phyloP scores from a whole-genome alignment of 2,888 invertebrate genomes.

The Mythimna loreyi region DNA sequence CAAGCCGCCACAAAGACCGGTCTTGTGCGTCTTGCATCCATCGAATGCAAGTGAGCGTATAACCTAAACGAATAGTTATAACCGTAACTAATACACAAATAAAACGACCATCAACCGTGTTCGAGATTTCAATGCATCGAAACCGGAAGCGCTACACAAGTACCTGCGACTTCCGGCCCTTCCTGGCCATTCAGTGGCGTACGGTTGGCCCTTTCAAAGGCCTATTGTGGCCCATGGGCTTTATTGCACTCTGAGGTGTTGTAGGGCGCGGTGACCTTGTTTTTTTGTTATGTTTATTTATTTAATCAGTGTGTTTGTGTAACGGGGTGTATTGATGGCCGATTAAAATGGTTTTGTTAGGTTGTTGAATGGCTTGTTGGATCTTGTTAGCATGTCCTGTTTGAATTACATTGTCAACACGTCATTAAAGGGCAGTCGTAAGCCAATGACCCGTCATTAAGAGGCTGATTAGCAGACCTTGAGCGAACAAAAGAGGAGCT shows the following conservation, averaged over 20 bases:
- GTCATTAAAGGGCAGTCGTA: neutral
- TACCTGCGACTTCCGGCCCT: slow-evolving; percentile 77
- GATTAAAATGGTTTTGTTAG: slow-evolving; percentile 25
- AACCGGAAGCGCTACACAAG: slow-evolving; percentile 76
- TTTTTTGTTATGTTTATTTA: slow-evolving; percentile 44
- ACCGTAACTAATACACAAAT: slow-evolving; percentile 32
- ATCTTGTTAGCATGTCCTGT: slow-evolving; percentile 24
- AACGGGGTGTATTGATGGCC: slow-evolving; percentile 17
- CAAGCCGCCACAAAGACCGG: too few species aligned
- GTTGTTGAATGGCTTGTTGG: slow-evolving; percentile 27
- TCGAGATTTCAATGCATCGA: slow-evolving; percentile 64
- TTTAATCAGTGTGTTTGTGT: slow-evolving; percentile 30
- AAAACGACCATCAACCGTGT: slow-evolving; percentile 55
- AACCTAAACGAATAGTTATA: neutral
- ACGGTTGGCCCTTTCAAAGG: slow-evolving; percentile 67
- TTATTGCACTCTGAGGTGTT: slow-evolving; percentile 45
- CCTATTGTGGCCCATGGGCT: slow-evolving; percentile 55
- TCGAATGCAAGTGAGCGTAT: too few species aligned
- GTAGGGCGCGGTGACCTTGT: slow-evolving; percentile 52
- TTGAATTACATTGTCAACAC: slow-evolving; percentile 1
- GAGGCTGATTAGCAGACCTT: too few species aligned
- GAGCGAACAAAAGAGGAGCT: too few species aligned
- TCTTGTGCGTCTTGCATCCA: too few species aligned
- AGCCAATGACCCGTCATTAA: too few species aligned
- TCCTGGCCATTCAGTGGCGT: slow-evolving; percentile 59